These are phyloP conservation scores for Pyrocephalus nanus DNA, from an alignment of 2,797 vertebrate species.

Conservation along the genomic window DNA sequence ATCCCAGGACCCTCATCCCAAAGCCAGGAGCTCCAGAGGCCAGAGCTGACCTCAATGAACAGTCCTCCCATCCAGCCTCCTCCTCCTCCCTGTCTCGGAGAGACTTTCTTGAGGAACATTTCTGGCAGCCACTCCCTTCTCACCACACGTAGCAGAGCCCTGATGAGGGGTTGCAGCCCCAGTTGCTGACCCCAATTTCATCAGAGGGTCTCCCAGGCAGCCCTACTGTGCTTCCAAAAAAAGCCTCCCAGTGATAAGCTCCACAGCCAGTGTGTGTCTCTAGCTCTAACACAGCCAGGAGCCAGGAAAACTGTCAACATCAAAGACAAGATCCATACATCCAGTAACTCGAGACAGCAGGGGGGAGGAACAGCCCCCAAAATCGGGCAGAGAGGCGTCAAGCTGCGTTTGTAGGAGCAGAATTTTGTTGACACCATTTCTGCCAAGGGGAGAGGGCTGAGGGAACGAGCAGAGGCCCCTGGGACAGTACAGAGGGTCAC, in stretches of 20 bases:
- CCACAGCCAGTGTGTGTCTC: not conserved
- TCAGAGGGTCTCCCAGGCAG: not conserved
- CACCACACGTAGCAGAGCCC: not conserved
- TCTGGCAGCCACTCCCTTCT: not conserved
- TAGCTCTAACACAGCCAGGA: not conserved
- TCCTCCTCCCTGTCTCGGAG: not conserved
- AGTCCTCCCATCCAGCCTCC: not conserved
- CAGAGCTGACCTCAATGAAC: not conserved
- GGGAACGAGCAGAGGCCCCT: not conserved
- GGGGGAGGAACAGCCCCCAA: accelerated
- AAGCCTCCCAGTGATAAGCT: not conserved
- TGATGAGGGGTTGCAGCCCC: not conserved
- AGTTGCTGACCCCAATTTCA: not conserved
- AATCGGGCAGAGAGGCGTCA: not conserved
- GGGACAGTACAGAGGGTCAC: not conserved
- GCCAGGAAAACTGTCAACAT: not conserved
- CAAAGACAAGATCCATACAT: constrained; percentile 10
- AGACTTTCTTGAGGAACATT: not conserved
- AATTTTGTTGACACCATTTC: not conserved
- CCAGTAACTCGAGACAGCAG: not conserved
- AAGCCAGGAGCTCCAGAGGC: not conserved
- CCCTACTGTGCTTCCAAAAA: not conserved
- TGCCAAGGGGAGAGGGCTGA: not conserved
- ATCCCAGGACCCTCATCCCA: not conserved
- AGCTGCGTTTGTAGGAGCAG: not conserved